A percentile compares a stretch with the other conserved stretches of the same genome.
phyloP scores from a whole-genome alignment of 1,140 invertebrate genomes.

The Cotesia vestalis region DNA sequence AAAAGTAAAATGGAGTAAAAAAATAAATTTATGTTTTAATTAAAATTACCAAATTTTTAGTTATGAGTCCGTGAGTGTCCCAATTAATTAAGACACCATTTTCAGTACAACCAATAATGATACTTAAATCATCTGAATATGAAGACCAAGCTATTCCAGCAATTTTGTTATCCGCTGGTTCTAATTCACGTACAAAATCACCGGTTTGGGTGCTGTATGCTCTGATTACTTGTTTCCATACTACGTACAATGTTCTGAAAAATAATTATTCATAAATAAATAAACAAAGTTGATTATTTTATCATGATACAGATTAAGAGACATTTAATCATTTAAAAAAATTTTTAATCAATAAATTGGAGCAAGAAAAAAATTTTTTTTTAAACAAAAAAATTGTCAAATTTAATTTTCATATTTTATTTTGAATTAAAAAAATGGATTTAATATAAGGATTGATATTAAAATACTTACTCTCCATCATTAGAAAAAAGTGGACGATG shows the following conservation, averaged over 20 bases:
- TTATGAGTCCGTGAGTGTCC: constrained; percentile 66
- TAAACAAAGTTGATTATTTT: neutral
- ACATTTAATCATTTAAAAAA: too few relatives aligned
- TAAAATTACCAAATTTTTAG: constrained; percentile 60
- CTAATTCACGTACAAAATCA: constrained; percentile 67
- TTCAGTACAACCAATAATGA: constrained; percentile 67
- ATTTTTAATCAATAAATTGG: too few relatives aligned
- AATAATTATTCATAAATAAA: constrained; percentile 19
- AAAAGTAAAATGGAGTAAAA: too few relatives aligned
- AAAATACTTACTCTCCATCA: constrained; percentile 71
- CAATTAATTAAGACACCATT: constrained; percentile 66
- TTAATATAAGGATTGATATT: constrained; percentile 34
- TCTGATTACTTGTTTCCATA: constrained; percentile 67
- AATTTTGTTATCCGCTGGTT: constrained; percentile 62
- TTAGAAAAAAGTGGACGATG: constrained; percentile 71
- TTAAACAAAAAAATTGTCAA: too few relatives aligned
- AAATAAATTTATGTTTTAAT: constrained; percentile 7
- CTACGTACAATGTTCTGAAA: constrained; percentile 69
- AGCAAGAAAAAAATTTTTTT: too few relatives aligned
- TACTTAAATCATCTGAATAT: constrained; percentile 60
- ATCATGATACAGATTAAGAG: too few relatives aligned
- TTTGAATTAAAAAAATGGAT: neutral
- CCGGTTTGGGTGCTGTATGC: constrained; percentile 70
- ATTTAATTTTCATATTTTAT: constrained; percentile 26
- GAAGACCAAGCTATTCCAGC: constrained; percentile 64